phyloP scores from a whole-genome alignment of 2,888 invertebrate genomes.

The Drosophila falleni region DNA sequence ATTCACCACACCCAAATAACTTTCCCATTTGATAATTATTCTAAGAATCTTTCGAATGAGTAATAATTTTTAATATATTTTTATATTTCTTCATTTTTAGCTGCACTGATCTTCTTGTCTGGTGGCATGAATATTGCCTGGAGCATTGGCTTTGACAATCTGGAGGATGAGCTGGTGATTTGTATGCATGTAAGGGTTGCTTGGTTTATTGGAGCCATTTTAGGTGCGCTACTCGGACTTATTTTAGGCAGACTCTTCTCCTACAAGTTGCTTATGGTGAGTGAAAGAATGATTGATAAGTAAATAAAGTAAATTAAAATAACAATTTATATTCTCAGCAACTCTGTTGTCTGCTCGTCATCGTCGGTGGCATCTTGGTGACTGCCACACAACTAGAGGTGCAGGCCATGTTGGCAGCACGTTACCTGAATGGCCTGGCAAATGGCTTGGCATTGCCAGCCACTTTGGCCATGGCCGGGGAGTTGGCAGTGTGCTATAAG shows the following conservation, averaged over 20 bases:
- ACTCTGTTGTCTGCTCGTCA: slow-evolving; percentile 57
- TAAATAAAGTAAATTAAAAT: not conserved
- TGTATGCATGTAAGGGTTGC: slow-evolving; percentile 62
- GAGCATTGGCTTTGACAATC: slow-evolving; percentile 66
- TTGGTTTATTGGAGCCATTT: slow-evolving; percentile 75
- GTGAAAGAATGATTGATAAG: slow-evolving; percentile 5
- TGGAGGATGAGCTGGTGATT: slow-evolving; percentile 30
- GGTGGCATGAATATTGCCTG: slow-evolving; percentile 80
- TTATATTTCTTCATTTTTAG: slow-evolving; percentile 20
- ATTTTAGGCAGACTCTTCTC: slow-evolving; percentile 47
- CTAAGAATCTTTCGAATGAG: not conserved
- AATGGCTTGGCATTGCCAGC: slow-evolving; percentile 77
- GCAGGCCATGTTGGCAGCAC: slow-evolving; percentile 53
- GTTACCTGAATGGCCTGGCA: slow-evolving; percentile 75
- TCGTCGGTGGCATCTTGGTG: slow-evolving; percentile 65
- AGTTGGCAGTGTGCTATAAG: slow-evolving; percentile 66
- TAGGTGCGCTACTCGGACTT: slow-evolving; percentile 59
- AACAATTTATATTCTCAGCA: slow-evolving; percentile 19
- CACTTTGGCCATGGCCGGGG: slow-evolving; percentile 78
- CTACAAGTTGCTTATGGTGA: slow-evolving; percentile 68
- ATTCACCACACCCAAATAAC: not conserved
- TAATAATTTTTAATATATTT: not conserved
- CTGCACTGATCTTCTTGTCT: slow-evolving; percentile 70
- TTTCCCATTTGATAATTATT: not conserved
- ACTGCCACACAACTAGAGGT: slow-evolving; percentile 23